Evolutionary conservation across 1,140 invertebrate species (phyloP), one percentile per base, ranked within the genome.

Genomic region (Drosophila repletoides): DNA sequence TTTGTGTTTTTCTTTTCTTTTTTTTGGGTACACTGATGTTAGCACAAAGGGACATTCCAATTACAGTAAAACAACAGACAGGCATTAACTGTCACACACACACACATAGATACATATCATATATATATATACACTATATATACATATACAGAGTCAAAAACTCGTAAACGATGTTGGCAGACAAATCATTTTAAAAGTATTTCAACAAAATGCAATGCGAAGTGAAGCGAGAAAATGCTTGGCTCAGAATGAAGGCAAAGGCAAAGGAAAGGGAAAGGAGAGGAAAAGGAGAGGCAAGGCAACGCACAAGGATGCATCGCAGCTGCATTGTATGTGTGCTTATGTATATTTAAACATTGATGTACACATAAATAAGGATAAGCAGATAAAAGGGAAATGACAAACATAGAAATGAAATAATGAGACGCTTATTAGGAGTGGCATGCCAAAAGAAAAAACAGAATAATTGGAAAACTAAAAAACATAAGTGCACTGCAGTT

Each of bases 151-250:
- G 1, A 38, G 36, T 5, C 40, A 28, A 9, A 26, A 41, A 41
- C n/a, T 33, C 19, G 26, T 17, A 40, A 56, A 55, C 48, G 31
- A 43, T 53, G 66, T 60, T 52, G 55, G 60, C 68, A 73, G 77
- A 58, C 61, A 74, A 83, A 83, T 83, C 72, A 84, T 83, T 77
- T 74, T 84, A 71, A 83, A 74, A 74, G 65, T 72, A 84, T 83
- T 84, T 84, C 56, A 71, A 46, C 70, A 64, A 60, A 74, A 71
- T 84, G 65, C 79, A 74, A 66, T 69, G 59, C 33, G 49, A 60
- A 69, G 52, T 69, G 33, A 59, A 63, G 43, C 31, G 14, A 31
- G 56, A 45, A 51, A 52, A 69, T 41, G 52, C 51, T 33, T 29
- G 38, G 26, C 6, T n/a, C 7, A 45, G 29, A 48, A 40, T 29